Evolutionary conservation across 2,113 vertebrate genomes (phyloP).

Genomic region (Oplegnathus fasciatus): DNA sequence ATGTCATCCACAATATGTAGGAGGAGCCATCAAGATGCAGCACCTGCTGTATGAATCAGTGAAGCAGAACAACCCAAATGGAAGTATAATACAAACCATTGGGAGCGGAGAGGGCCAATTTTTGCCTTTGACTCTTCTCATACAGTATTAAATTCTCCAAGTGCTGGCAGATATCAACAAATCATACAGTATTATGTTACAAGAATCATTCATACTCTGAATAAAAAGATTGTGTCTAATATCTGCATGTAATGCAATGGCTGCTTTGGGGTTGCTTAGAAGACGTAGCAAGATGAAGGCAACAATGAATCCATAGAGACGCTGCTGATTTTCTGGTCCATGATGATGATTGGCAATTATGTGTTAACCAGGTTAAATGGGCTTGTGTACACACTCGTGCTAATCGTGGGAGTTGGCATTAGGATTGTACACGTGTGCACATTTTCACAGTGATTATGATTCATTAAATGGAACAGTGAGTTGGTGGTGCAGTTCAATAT

Average conservation of each 20-base stretch:
- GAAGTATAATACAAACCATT: neutral
- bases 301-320: conserved; percentile 40
- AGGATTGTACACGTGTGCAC: conserved; percentile 4
- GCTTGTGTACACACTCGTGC: conserved; percentile 15
- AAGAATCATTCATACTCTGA: conserved; percentile 4
- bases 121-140: conserved; percentile 4
- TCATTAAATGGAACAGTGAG: conserved; percentile 18
- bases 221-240: conserved; percentile 16
- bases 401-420: conserved; percentile 15
- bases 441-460: conserved; percentile 19
- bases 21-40: neutral
- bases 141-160: neutral
- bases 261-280: conserved; percentile 27
- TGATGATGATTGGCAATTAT: conserved; percentile 55
- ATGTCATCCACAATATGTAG: conserved; percentile 15
- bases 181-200: neutral
- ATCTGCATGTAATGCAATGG: conserved; percentile 25
- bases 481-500: conserved; percentile 10
- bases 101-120: neutral
- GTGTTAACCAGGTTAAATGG: conserved; percentile 57
- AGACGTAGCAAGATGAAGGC: conserved; percentile 20
- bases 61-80: conserved; percentile 18
- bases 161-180: neutral
- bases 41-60: conserved; percentile 31
- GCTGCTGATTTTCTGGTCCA: conserved; percentile 42